Conservation (phyloP, 2,888 invertebrate genomes). For the Tetrapedia diversipes region DNA sequence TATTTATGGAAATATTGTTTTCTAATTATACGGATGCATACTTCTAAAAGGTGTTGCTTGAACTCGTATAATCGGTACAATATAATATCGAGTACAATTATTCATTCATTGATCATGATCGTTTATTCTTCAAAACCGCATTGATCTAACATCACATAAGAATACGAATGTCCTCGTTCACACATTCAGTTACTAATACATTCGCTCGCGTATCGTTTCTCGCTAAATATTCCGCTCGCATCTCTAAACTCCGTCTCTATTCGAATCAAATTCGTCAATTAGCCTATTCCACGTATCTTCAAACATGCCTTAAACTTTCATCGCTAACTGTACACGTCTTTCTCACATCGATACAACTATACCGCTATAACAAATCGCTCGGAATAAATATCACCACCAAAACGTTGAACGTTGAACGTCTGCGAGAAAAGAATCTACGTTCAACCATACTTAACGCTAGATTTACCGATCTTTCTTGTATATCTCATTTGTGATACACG, state of each 20-base stretch:
- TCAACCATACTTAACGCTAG: too few relatives aligned
- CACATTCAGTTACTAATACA: background rate
- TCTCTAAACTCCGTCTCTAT: slow-evolving; percentile 18
- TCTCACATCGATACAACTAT: background rate
- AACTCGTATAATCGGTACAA: background rate
- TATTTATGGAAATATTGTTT: too few relatives aligned
- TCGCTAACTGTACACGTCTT: too few relatives aligned
- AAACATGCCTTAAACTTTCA: too few relatives aligned
- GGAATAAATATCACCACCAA: too few relatives aligned
- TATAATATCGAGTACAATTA: background rate
- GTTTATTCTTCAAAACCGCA: background rate
- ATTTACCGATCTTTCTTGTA: too few relatives aligned
- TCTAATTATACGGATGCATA: too few relatives aligned
- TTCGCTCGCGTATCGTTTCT: background rate
- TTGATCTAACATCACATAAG: background rate
- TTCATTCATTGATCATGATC: background rate
- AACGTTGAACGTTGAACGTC: too few relatives aligned
- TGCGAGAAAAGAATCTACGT: too few relatives aligned
- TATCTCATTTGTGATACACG: too few relatives aligned
- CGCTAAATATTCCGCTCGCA: background rate
- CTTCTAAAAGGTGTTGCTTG: too few relatives aligned
- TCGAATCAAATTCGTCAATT: slow-evolving; percentile 22
- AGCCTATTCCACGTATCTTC: background rate
- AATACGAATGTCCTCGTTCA: slow-evolving; percentile 13
- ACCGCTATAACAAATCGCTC: too few relatives aligned